Evolutionary conservation across 2,797 vertebrate species (phyloP), one percentile per base, ranked within the genome.

Genomic region (Geotrypetes seraphini): DNA sequence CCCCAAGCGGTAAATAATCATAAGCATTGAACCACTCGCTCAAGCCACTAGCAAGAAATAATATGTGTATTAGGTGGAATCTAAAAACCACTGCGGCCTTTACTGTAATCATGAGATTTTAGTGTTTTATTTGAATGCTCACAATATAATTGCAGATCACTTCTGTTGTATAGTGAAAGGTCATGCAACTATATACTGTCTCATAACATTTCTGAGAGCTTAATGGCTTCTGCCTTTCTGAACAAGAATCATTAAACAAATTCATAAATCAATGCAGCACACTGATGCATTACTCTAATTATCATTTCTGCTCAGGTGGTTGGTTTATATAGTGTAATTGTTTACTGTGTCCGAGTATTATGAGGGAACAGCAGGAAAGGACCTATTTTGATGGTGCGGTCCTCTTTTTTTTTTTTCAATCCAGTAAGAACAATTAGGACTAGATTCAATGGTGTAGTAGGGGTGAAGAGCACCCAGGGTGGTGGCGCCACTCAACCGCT

Each of bases 181-280:
- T 69, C 56, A 64, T 25, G 32, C 27, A 39, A 39, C 63, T 71
- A 43, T 53, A 57, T 50, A 60, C 18, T 5, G 10, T 57, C 53
- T 70, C 53, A 66, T 66, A 71, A 78, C 76, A 62, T 59, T 63
- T 66, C 60, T 51, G 59, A 74, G 66, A 60, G 49, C 60, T 29
- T 73, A 73, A 79, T 58, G 50, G 60, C 45, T 70, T 68, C 61
- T 71, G 53, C 63, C 63, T 38, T 52, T 73, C 46, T 44, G 33
- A 76, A 58, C 47, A 69, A 64, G 60, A 74, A 66, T 80, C 71
- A 64, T 78, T 83, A 80, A 76, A 76, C 81, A 89, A 84, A 87
- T 85, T 86, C 87, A 89, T 89, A 89, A 92, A 86, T 85, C 88
- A 86, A 75, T 76, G 83, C 86, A 81, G 83, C 82, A 86, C 76